Conservation (phyloP, 2,113 vertebrate genomes). For the Haplochromis burtoni region DNA sequence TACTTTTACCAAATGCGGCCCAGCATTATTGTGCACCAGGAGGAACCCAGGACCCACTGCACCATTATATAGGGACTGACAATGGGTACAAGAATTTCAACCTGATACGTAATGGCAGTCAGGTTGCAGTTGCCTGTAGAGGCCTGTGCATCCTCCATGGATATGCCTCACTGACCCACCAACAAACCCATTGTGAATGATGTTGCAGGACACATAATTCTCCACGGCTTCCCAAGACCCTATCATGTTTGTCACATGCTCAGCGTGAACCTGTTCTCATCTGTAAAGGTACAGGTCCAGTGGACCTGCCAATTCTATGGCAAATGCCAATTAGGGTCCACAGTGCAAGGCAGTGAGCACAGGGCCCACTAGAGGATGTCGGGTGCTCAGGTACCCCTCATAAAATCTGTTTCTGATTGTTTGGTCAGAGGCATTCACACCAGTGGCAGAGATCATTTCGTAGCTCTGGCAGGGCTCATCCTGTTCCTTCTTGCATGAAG, state of each 20-base stretch:
- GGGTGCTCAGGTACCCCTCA: not conserved
- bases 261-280: not conserved
- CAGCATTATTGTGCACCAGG: not conserved
- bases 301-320: not conserved
- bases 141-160: not conserved
- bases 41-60: not conserved
- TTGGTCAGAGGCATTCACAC: not conserved
- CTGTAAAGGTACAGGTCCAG: not conserved
- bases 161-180: not conserved
- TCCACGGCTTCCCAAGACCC: not conserved
- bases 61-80: not conserved
- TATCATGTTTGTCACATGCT: not conserved
- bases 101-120: not conserved
- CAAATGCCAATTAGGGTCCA: not conserved
- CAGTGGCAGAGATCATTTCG: not conserved
- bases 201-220: not conserved
- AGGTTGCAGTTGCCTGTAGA: not conserved
- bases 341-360: not conserved
- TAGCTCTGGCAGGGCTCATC: not conserved
- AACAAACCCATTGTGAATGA: not conserved
- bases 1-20: not conserved
- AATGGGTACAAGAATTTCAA: not conserved
- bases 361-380: not conserved
- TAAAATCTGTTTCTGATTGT: not conserved
- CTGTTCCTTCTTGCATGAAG: not conserved